Evolutionary conservation across 2,888 invertebrate species (phyloP), one percentile per base, ranked within the genome.

Genomic region (Erebia aethiops): DNA sequence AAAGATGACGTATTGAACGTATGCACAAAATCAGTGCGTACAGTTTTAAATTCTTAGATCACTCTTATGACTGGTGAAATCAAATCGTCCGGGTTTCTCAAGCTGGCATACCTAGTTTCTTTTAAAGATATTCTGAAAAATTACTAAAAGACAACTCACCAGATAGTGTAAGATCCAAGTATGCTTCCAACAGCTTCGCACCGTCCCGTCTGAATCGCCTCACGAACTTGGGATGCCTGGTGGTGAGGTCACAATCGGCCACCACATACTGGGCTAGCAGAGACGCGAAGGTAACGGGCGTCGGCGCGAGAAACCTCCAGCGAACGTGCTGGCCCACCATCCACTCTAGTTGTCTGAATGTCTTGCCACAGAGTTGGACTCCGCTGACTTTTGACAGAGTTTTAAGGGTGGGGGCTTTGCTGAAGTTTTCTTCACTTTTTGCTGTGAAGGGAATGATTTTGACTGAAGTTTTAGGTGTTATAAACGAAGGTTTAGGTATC

Each of bases 271-370:
- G 88, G 0, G 91, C 86, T 70, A 92, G 74, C 16, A 92, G 74
- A 0, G 88, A 83, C 0, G 92, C 92, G 70, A 89, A 92, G 5
- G 91, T 86, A 41, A 87, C 92, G 0, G 92, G 89, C 0, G 92
- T 93, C 1, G 93, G 92, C 0, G 89, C 80, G 62, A 92, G 75
- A 16, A 92, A 79, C 81, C 91, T 79, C 92, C 93, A 93, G 0
- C 87, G 79, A 0, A 88, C 89, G 57, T 93, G 92, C 76, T 91
- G 91, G 7, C 91, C 92, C 0, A 93, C 90, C 92, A 91, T 91
- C 92, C 92, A 92, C 72, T 93, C 93, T 9, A 93, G 75, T 76
- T 92, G 91, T 14, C 90, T 78, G 81, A 93, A 92, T 0, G 90
- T 91, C 76, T 88, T 89, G 5, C 90, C 91, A 56, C 90, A 90